Percentiles rank a stretch among this genome's conserved stretches.
Evolutionary conservation across 2,888 invertebrate species (phyloP).

Genomic region (Erebia epiphron): DNA sequence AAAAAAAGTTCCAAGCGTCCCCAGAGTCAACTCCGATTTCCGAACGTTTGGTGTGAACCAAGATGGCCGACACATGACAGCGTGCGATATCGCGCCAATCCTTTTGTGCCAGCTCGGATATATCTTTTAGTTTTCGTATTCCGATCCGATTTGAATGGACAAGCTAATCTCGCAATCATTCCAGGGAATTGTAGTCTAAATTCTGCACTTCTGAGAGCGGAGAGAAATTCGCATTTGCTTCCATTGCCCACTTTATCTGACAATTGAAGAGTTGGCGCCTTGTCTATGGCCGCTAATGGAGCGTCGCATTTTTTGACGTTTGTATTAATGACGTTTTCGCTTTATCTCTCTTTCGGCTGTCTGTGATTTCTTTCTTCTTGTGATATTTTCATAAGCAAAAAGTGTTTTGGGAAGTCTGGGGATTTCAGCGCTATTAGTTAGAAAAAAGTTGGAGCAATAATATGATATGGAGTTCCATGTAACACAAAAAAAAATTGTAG

Average conservation of each 20-base stretch:
- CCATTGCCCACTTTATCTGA: conserved; percentile 45
- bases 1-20: conserved; percentile 51
- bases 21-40: conserved; percentile 67
- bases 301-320: conserved; percentile 40
- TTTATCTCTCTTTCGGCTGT: conserved; percentile 20
- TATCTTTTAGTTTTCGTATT: conserved; percentile 66
- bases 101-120: conserved; percentile 73
- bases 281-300: conserved; percentile 43
- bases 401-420: not conserved
- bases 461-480: not conserved
- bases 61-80: conserved; percentile 67
- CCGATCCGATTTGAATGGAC: conserved; percentile 57
- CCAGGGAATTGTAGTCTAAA: conserved; percentile 54
- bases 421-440: conserved; percentile 14
- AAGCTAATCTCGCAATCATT: conserved; percentile 53
- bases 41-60: conserved; percentile 71
- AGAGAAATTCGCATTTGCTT: conserved; percentile 41
- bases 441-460: not conserved
- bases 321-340: conserved; percentile 25
- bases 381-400: conserved; percentile 9
- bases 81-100: conserved; percentile 74
- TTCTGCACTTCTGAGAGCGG: conserved; percentile 41
- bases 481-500: too few relatives aligned
- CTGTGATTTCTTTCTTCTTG: conserved; percentile 8
- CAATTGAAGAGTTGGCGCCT: conserved; percentile 41